A percentile compares a stretch with the other conserved stretches of the same genome.
phyloP scores from a whole-genome alignment of 2,797 vertebrate genomes.

The Salmo trutta region DNA sequence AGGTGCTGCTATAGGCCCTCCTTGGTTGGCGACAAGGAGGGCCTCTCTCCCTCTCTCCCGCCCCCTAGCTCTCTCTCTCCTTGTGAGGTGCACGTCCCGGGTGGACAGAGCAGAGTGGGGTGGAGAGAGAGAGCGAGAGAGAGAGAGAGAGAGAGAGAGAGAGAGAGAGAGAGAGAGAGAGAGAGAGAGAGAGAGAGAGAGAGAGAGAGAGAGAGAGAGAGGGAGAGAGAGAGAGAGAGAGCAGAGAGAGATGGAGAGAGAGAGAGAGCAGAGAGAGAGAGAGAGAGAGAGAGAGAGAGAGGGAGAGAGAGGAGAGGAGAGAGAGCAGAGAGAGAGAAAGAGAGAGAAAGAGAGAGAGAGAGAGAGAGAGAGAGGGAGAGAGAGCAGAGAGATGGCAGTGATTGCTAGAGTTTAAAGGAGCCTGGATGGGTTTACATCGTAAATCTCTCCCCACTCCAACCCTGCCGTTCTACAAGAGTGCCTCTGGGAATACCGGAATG shows the following conservation, averaged over 20 bases:
- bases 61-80: slow-evolving; percentile 11
- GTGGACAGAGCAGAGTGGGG: slow-evolving; percentile 49
- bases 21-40: slow-evolving; percentile 48
- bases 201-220: slow-evolving; percentile 24
- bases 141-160: slow-evolving; percentile 31
- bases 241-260: too few relatives aligned
- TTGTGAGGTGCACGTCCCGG: slow-evolving; percentile 39
- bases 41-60: neutral
- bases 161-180: neutral
- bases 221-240: slow-evolving; percentile 6
- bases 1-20: too few relatives aligned
- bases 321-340: slow-evolving; percentile 35
- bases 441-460: slow-evolving; percentile 79
- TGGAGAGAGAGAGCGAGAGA: slow-evolving; percentile 18
- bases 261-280: slow-evolving; percentile 51
- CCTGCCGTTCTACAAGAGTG: slow-evolving; percentile 76
- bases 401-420: slow-evolving; percentile 74
- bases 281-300: slow-evolving; percentile 19
- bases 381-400: slow-evolving; percentile 56
- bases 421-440: slow-evolving; percentile 72
- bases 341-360: slow-evolving; percentile 40
- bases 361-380: slow-evolving; percentile 22
- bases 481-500: slow-evolving; percentile 82
- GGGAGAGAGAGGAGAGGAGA: slow-evolving; percentile 19
- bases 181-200: slow-evolving; percentile 51